These are phyloP conservation scores for Pogonomyrmex barbatus DNA, from an alignment of 1,140 invertebrate species.

Conservation along the genomic window DNA sequence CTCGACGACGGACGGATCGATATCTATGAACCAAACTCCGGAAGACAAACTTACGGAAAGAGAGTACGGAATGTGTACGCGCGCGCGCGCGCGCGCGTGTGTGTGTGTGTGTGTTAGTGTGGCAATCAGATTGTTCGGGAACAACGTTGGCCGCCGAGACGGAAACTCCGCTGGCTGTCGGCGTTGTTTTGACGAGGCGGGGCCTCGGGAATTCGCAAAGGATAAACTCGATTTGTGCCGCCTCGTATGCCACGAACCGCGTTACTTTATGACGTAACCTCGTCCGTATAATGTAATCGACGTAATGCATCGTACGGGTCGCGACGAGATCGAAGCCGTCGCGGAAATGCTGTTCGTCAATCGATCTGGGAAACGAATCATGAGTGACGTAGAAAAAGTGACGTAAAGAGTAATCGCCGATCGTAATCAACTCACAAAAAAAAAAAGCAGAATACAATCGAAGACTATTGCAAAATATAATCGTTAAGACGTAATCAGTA, in stretches of 20 bases:
- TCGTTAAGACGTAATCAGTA: background rate
- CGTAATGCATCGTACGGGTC: conserved; percentile 15
- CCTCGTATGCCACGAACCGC: conserved; percentile 44
- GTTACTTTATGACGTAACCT: conserved; percentile 58
- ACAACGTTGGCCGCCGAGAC: conserved; percentile 51
- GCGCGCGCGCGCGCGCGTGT: too few relatives aligned
- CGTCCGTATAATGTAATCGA: conserved; percentile 52
- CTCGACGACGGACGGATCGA: conserved; percentile 37
- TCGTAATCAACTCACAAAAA: background rate
- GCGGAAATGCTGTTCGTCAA: background rate
- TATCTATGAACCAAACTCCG: conserved; percentile 41
- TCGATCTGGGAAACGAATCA: background rate
- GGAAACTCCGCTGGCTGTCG: conserved; percentile 50
- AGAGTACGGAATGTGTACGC: background rate
- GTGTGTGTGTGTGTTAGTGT: background rate
- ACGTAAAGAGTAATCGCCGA: background rate
- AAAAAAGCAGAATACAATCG: background rate
- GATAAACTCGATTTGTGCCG: conserved; percentile 62
- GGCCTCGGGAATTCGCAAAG: conserved; percentile 54
- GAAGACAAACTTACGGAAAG: conserved; percentile 43
- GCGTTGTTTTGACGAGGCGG: conserved; percentile 53
- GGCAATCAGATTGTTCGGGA: conserved; percentile 51
- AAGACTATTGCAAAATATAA: background rate
- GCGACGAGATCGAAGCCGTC: conserved; percentile 12
- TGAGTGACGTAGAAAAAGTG: background rate